Base-by-base conservation (phyloP, 1,140 invertebrate genomes). In the Akabosia matsudoensis region DNA sequence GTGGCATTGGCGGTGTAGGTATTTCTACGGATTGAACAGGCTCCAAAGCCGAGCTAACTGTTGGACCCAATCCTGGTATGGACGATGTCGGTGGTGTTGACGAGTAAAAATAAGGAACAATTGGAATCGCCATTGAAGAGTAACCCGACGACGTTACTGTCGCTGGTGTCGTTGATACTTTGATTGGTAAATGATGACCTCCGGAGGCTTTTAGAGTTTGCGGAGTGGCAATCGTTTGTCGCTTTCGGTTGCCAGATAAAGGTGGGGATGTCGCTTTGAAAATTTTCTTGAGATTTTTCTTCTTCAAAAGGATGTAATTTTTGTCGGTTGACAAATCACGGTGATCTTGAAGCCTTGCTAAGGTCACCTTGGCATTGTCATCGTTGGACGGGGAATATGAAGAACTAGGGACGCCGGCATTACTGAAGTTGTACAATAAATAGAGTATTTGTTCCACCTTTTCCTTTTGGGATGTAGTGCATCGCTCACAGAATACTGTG, bases 381-480 rank as follows among this genome's bases (percentile, higher is more conserved):
- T 51, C 45, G 24, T 61, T 24, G 54, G 54, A 61, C 13, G 54
- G 4, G 13, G 54, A 45, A 45, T 7, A 10, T 7, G 37, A 45
- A n/a, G n/a, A n/a, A n/a, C n/a, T n/a, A n/a, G n/a, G n/a, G n/a
- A n/a, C n/a, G 24, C 54, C 54, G 24, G 54, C 54, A 61, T n/a
- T 61, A 61, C 24, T 61, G 54, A 61, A 24, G n/a, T 61, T 7
- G 54, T n/a, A 61, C 4, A 61, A 22, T 22, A 61, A 22, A 22
- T n/a, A 24, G 54, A 61, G 54, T 13, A 61, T 61, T 22, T 61
- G 54, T 22, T 61, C 54, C 54, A 61, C 54, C 24, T 61, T 61
- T 61, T 61, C 24, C 54, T 61, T 61, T 24, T 61, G 54, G 3
- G 54, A 14, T 14, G 13, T 22, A 10, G 14, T 61, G 54, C 54